These are phyloP conservation scores for Lamellibrachia luymesi DNA, from an alignment of 1,140 invertebrate genomes.

Conservation along the genomic window DNA sequence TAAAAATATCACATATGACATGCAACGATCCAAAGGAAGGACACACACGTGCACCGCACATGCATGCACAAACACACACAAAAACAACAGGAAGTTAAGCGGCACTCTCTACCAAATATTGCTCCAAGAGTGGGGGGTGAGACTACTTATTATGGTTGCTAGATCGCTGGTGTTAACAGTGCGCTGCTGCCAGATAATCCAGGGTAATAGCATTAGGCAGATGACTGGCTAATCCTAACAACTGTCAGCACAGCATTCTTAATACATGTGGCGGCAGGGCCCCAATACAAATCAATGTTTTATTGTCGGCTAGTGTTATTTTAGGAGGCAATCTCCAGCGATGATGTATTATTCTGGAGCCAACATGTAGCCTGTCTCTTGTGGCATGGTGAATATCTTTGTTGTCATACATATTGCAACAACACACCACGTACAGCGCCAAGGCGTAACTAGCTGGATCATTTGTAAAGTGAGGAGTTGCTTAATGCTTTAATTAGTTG, in stretches of 20 bases:
- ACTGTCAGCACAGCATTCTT: neutral
- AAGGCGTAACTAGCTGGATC: neutral
- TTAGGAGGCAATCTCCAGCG: neutral
- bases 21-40: no score
- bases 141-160: neutral
- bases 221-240: neutral
- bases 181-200: neutral
- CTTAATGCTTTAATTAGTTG: no score
- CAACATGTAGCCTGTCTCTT: neutral
- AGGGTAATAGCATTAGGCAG: neutral
- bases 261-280: neutral
- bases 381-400: neutral
- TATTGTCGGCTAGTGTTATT: neutral
- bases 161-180: neutral
- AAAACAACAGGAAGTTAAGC: no score
- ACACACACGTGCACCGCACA: no score
- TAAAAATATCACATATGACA: no score
- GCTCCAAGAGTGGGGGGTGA: no score
- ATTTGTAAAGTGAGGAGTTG: neutral
- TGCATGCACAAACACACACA: no score
- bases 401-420: neutral
- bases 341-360: constrained; percentile 1
- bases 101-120: no score
- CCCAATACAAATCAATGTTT: constrained; percentile 1
- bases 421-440: neutral